Percentiles rank a stretch among this genome's conserved stretches.
Evolutionary conservation across 2,797 vertebrate species (phyloP).

Genomic region (Ciconia nigra): DNA sequence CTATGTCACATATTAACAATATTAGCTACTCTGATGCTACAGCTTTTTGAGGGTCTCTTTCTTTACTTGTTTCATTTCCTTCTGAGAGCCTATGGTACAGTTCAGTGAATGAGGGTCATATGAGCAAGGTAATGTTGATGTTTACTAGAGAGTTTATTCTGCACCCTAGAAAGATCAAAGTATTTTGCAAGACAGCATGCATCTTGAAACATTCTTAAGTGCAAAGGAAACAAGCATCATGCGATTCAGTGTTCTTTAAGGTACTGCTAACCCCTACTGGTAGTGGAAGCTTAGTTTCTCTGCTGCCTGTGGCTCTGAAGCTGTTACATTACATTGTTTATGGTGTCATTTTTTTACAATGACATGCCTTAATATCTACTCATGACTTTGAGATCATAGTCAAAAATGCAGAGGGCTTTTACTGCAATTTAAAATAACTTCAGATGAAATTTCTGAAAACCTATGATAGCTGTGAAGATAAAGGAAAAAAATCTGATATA

Average conservation of each 20-base stretch:
- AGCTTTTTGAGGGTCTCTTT: background rate
- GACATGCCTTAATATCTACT: background rate
- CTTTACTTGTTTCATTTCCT: background rate
- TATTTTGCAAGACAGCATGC: background rate
- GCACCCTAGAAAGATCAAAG: background rate
- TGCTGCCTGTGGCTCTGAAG: background rate
- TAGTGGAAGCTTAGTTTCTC: background rate
- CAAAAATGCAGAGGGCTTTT: background rate
- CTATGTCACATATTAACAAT: background rate
- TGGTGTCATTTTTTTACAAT: background rate
- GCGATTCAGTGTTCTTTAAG: background rate
- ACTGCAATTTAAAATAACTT: background rate
- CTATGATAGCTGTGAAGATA: background rate
- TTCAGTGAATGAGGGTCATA: background rate
- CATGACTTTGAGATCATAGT: background rate
- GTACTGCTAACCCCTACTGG: background rate
- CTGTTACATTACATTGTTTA: background rate
- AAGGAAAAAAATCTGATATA: background rate
- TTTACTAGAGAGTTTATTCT: background rate
- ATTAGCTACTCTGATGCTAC: background rate
- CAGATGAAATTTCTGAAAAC: background rate
- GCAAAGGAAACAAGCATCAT: background rate
- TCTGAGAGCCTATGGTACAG: background rate
- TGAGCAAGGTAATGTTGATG: background rate
- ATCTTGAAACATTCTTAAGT: background rate